Evolutionary conservation across 2,113 vertebrate species (phyloP).

Genomic region (Stercorarius parasiticus): DNA sequence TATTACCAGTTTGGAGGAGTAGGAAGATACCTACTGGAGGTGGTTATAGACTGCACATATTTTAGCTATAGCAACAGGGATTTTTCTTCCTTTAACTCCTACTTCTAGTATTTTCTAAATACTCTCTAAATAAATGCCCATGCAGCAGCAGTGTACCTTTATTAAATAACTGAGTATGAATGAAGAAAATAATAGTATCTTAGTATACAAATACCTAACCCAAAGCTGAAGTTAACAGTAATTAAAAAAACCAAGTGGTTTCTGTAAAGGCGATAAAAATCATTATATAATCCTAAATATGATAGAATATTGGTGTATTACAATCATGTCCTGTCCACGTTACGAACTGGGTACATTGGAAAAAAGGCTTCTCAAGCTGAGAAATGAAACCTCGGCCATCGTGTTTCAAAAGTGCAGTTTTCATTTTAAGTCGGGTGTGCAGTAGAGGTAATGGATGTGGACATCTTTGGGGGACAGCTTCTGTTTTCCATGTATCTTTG

Average conservation of each 20-base stretch:
- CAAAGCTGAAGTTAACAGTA: not conserved
- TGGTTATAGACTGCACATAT: slow-evolving; percentile 53
- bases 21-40: slow-evolving; percentile 45
- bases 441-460: not conserved
- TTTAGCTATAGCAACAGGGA: slow-evolving; percentile 50
- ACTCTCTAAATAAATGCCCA: not conserved
- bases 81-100: slow-evolving; percentile 14
- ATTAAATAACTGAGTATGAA: not conserved
- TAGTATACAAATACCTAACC: not conserved
- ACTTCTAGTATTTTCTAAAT: slow-evolving; percentile 39
- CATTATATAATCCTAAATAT: not conserved
- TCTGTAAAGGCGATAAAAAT: not conserved
- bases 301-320: not conserved
- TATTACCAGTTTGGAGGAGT: slow-evolving; percentile 26
- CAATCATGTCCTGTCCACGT: not conserved
- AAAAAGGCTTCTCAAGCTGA: not conserved
- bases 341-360: not conserved
- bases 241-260: not conserved
- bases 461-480: not conserved
- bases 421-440: not conserved
- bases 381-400: not conserved
- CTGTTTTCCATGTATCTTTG: not conserved
- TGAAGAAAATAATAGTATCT: not conserved
- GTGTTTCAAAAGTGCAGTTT: not conserved
- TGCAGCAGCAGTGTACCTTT: not conserved